Evolutionary conservation across 1,140 invertebrate species (phyloP), one percentile per base, ranked within the genome.

Genomic region (Nephotettix cincticeps): DNA sequence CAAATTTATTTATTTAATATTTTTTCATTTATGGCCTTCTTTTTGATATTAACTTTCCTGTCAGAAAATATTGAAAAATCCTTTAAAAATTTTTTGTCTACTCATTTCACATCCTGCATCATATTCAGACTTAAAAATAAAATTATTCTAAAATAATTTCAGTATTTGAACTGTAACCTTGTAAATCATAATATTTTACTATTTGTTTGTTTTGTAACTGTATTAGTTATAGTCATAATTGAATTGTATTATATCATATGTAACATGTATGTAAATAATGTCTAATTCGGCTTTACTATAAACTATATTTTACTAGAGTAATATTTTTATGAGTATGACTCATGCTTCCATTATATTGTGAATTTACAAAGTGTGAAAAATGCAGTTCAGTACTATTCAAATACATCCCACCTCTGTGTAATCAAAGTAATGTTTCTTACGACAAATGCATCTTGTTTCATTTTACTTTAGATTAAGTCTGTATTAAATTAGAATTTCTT

Each of bases 331-430:
- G 56, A 61, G 56, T 61, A 28, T 27, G 25, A 61, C 56, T 61
- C 56, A 61, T 61, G 56, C 56, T 61, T 61, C 56, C 56, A 61
- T 61, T 61, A 61, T 61, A 28, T 51, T 21, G 47, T 51, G 47
- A 19, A 17, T 21, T 21, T 21, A 51, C 47, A 14, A 36, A 4
- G 32, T 36, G 32, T 36, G n/a, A n/a, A n/a, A 36, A 6, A 36
- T 36, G 32, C 32, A 36, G 32, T 36, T 36, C 32, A 36, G 32
- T n/a, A n/a, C 32, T 36, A 36, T 36, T 36, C 4, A 4, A 51
- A 9, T n/a, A n/a, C n/a, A n/a, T n/a, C 47, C 47, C 47, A 51
- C 47, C 47, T 9, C 19, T 51, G 3, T 51, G 21, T 51, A 51
- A 51, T 51, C 47, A 51, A 51, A 51, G 47, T 51, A 23, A 51